Base-by-base conservation (phyloP, 2,797 vertebrate species). In the Syndactyla subalaris region DNA sequence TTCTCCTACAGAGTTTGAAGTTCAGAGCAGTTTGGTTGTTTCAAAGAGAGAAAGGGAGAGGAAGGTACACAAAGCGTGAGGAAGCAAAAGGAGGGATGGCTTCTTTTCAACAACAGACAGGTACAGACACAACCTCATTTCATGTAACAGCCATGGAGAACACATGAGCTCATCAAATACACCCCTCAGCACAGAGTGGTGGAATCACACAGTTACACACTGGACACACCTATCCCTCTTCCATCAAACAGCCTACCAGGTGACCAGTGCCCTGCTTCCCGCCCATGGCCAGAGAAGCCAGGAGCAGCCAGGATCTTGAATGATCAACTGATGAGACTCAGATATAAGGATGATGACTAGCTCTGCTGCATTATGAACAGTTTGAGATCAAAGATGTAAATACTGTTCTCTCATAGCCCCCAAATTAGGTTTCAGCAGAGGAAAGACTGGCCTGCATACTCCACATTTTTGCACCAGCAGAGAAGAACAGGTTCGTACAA, bases 131-230 rank as follows among this genome's bases (percentile, higher is more conserved):
- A 1, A n/a, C 34, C 81, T 49, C 57, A 82, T 7, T 14, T 55
- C 20, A 22, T 0, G 9, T 21, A 43, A 36, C 0, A 0, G 57
- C 8, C 39, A 41, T 1, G 2, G 18, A 57, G 46, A 41, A 17
- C 34, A 39, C 0, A 0, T 0, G 18, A 91, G 39, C 32, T 81
- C 46, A 39, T 22, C 2, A 2, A 18, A 51, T 5, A 30, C 6
- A 46, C 4, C 65, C 48, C 73, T 26, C 73, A 57, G 65, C 36
- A 77, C 26, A 54, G 49, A 19, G 3, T 34, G 36, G 14, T 12
- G n/a, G 36, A 62, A 82, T 51, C 32, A n/a, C 43, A 46, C 9
- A 3, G 10, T 49, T 30, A 51, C 16, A 51, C 16, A 23, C 3
- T 36, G 46, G 38, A 59, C n/a, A n/a, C 34, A n/a, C 2, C 36